A percentile compares a stretch with the other conserved stretches of the same genome.
Conservation (phyloP, 2,797 vertebrate species). For the Columba guinea region DNA sequence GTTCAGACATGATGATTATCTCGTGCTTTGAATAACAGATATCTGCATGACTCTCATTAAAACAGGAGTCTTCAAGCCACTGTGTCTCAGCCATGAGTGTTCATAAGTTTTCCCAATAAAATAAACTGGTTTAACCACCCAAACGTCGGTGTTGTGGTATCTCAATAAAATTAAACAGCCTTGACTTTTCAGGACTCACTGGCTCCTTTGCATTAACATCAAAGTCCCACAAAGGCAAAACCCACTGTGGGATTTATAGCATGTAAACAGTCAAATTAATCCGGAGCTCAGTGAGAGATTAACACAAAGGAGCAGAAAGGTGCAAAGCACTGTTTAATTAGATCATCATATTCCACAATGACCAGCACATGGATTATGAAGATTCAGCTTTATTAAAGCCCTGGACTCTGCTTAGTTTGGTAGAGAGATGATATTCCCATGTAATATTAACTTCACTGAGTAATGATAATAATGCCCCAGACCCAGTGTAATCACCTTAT, state of each 20-base stretch:
- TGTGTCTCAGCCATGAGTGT: not conserved
- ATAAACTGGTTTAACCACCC: not conserved
- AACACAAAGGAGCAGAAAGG: not conserved
- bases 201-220: conserved; percentile 57
- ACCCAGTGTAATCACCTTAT: not conserved
- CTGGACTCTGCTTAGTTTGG: not conserved
- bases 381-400: conserved; percentile 21
- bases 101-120: conserved; percentile 8
- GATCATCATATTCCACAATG: not conserved
- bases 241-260: not conserved
- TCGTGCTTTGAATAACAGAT: conserved; percentile 9
- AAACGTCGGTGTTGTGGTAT: conserved; percentile 1
- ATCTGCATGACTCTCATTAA: conserved; percentile 11
- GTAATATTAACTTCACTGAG: not conserved
- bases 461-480: not conserved
- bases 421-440: not conserved
- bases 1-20: conserved; percentile 27
- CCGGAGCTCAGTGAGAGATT: not conserved
- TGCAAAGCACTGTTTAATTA: conserved; percentile 37
- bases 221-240: conserved; percentile 42
- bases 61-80: not conserved
- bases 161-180: conserved; percentile 34
- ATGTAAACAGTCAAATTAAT: conserved; percentile 40
- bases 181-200: conserved; percentile 6
- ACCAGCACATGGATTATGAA: not conserved